Percentiles rank a stretch among this genome's conserved stretches.
These are phyloP conservation scores for Naja naja DNA, from an alignment of 2,113 vertebrate species.

Conservation along the genomic window DNA sequence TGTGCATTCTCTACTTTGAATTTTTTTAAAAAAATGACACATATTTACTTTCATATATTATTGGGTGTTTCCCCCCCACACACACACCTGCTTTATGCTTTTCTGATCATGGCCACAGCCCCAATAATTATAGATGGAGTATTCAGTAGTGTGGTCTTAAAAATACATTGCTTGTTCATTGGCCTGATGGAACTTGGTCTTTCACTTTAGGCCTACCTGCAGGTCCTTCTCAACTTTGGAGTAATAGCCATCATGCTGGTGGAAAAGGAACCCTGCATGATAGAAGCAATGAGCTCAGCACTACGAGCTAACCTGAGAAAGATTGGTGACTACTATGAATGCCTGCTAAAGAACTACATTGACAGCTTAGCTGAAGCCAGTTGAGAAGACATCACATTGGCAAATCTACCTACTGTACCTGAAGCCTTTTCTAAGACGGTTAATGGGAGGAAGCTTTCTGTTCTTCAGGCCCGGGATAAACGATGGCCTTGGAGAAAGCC, in stretches of 20 bases:
- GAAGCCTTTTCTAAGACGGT: neutral
- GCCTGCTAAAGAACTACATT: slow-evolving; percentile 58
- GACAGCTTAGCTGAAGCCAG: neutral
- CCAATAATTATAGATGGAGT: neutral
- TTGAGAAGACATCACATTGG: neutral
- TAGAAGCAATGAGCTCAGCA: slow-evolving; percentile 38
- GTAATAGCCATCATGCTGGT: slow-evolving; percentile 61
- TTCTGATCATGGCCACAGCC: neutral
- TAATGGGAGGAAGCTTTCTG: neutral
- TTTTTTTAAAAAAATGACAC: neutral
- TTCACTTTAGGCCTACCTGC: slow-evolving; percentile 26
- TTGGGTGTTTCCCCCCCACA: neutral
- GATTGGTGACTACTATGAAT: slow-evolving; percentile 43
- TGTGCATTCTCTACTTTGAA: neutral
- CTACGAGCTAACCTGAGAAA: slow-evolving; percentile 60
- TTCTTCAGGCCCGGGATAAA: neutral
- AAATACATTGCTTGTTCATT: neutral
- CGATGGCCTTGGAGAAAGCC: neutral
- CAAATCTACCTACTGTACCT: neutral
- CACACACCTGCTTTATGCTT: neutral
- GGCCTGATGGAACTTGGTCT: neutral
- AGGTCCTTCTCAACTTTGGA: slow-evolving; percentile 55
- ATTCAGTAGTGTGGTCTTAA: neutral
- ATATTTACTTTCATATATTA: neutral
- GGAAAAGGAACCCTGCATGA: slow-evolving; percentile 63